Percentiles rank a stretch among this genome's conserved stretches.
Conservation (phyloP, 2,113 vertebrate genomes). For the Enhydra lutris region DNA sequence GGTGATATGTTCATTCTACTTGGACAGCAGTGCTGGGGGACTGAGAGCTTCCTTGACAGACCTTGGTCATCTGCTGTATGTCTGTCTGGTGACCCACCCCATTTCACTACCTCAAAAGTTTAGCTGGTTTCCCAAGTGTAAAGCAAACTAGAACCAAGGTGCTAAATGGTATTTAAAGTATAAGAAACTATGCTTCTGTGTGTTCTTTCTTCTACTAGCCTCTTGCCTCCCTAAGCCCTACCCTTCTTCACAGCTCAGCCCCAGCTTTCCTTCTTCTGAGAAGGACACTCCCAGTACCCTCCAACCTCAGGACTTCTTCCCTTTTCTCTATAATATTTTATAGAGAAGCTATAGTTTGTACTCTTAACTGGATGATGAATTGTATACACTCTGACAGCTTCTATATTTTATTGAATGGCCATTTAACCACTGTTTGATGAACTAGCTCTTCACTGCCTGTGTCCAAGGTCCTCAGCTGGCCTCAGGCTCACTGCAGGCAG, state of each 20-base stretch:
- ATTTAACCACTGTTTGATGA: neutral
- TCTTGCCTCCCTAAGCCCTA: neutral
- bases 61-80: neutral
- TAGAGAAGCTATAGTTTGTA: neutral
- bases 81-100: neutral
- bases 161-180: neutral
- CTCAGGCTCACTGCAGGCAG: fast-evolving
- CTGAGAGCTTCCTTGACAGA: neutral
- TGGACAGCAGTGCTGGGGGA: neutral
- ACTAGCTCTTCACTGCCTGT: neutral
- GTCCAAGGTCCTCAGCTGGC: too few species aligned
- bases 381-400: fast-evolving
- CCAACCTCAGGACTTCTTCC: neutral
- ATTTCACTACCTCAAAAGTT: neutral
- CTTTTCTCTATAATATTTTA: neutral
- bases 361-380: neutral
- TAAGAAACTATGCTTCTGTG: neutral
- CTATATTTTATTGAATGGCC: fast-evolving
- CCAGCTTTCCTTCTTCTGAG: neutral
- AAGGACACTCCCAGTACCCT: neutral
- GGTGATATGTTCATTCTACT: fast-evolving
- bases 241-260: neutral
- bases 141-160: neutral
- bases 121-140: neutral
- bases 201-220: neutral